These are phyloP conservation scores for Dascyllus trimaculatus DNA, from an alignment of 2,113 vertebrate genomes.

Conservation along the genomic window DNA sequence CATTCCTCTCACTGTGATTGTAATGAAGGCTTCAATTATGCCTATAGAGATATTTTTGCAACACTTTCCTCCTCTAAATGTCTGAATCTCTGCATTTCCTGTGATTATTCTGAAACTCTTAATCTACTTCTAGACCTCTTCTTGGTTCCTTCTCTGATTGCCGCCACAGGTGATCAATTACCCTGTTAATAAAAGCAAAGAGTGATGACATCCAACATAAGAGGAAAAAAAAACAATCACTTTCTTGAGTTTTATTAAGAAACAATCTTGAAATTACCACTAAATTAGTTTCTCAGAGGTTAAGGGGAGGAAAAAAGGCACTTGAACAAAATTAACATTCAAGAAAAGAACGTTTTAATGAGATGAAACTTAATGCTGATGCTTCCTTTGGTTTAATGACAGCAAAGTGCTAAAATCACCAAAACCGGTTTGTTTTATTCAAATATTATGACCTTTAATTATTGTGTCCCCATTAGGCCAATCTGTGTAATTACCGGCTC, in stretches of 20 bases:
- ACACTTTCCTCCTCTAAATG: not conserved
- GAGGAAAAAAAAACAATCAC: no score
- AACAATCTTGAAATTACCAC: not conserved
- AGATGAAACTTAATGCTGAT: not conserved
- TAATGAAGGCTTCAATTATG: slow-evolving; percentile 69
- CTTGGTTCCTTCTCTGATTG: not conserved
- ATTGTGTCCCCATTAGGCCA: slow-evolving; percentile 51
- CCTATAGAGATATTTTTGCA: slow-evolving; percentile 29
- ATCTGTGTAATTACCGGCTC: slow-evolving; percentile 59
- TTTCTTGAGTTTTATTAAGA: not conserved
- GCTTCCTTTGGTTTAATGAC: slow-evolving; percentile 25
- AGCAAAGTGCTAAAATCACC: not conserved
- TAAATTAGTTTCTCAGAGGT: no score
- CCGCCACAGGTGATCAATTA: not conserved
- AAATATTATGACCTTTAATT: slow-evolving; percentile 57
- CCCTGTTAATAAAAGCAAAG: not conserved
- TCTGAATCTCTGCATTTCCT: not conserved
- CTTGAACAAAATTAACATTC: no score
- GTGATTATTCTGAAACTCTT: not conserved
- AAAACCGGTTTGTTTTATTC: slow-evolving; percentile 47
- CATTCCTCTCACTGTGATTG: slow-evolving; percentile 61
- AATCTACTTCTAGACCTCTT: slow-evolving; percentile 4
- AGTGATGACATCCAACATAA: not conserved
- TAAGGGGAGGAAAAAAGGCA: no score
- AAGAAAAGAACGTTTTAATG: not conserved